These are phyloP conservation scores for Julus scandinavius DNA, from an alignment of 2,888 invertebrate species.

Conservation along the genomic window DNA sequence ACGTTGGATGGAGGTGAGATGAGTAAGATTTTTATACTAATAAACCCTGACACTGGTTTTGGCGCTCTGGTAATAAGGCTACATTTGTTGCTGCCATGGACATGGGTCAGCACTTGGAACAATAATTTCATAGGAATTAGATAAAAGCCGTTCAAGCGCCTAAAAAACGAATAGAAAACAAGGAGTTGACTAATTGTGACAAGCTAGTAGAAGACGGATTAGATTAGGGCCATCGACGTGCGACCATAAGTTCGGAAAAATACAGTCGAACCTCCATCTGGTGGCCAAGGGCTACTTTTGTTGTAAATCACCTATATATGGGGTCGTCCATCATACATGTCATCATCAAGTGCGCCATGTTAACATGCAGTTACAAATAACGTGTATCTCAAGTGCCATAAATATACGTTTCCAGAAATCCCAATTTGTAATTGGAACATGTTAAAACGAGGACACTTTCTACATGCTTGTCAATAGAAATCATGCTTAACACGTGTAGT, in stretches of 20 bases:
- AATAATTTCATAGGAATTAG: not conserved
- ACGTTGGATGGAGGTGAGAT: slow-evolving; percentile 40
- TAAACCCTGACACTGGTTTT: slow-evolving; percentile 45
- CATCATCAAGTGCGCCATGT: too few species aligned
- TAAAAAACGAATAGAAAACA: not conserved
- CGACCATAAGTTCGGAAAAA: not conserved
- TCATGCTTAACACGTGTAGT: too few species aligned
- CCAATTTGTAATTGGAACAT: too few species aligned
- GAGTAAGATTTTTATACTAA: slow-evolving; percentile 40
- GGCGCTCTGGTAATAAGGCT: slow-evolving; percentile 46
- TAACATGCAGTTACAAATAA: too few species aligned
- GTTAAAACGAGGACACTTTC: too few species aligned
- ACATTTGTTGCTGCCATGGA: slow-evolving; percentile 44
- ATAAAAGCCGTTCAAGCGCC: slow-evolving; percentile 29
- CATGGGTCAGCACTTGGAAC: slow-evolving; percentile 41
- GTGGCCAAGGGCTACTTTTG: not conserved
- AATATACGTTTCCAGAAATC: too few species aligned
- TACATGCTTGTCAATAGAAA: too few species aligned
- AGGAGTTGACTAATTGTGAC: not conserved
- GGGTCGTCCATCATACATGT: too few species aligned
- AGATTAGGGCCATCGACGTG: not conserved
- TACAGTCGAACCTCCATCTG: not conserved
- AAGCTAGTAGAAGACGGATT: not conserved
- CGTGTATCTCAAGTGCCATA: too few species aligned
- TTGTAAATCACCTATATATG: not conserved